These are phyloP conservation scores for Drosophila chauvacae DNA, from an alignment of 1,140 invertebrate species.

Conservation along the genomic window DNA sequence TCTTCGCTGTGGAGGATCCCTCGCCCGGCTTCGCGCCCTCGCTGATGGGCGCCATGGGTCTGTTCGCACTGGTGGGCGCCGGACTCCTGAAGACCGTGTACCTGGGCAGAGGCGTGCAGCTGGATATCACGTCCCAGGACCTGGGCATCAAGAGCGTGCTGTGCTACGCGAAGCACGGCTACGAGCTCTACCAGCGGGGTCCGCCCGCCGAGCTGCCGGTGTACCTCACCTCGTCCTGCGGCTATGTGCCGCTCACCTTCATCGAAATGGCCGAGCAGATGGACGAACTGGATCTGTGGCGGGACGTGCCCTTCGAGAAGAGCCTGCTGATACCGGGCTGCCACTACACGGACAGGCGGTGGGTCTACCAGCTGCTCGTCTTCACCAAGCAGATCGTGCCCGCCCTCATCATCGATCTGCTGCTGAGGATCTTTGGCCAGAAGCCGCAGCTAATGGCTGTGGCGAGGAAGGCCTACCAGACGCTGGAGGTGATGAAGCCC, in stretches of 20 bases:
- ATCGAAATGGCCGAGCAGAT: slow-evolving; percentile 51
- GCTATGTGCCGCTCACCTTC: slow-evolving; percentile 53
- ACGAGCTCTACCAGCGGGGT: slow-evolving; percentile 32
- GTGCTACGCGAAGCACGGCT: slow-evolving; percentile 42
- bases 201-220: slow-evolving; percentile 53
- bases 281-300: slow-evolving; percentile 47
- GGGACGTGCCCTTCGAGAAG: slow-evolving; percentile 52
- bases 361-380: slow-evolving; percentile 63
- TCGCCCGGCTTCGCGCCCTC: slow-evolving; percentile 72
- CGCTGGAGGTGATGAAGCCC: slow-evolving; percentile 75
- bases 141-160: slow-evolving; percentile 61
- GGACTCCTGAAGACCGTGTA: slow-evolving; percentile 74
- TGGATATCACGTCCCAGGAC: slow-evolving; percentile 77
- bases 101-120: slow-evolving; percentile 21
- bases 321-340: slow-evolving; percentile 59
- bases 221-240: slow-evolving; percentile 56
- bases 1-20: slow-evolving; percentile 62
- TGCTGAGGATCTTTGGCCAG: slow-evolving; percentile 44
- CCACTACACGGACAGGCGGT: slow-evolving; percentile 56
- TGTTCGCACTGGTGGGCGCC: slow-evolving; percentile 68
- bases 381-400: slow-evolving; percentile 68
- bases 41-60: slow-evolving; percentile 73
- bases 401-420: slow-evolving; percentile 52
- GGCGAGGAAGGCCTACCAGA: slow-evolving; percentile 59
- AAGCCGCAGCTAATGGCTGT: slow-evolving; percentile 59